phyloP scores from a whole-genome alignment of 2,888 invertebrate genomes.

The Ormia ochracea region DNA sequence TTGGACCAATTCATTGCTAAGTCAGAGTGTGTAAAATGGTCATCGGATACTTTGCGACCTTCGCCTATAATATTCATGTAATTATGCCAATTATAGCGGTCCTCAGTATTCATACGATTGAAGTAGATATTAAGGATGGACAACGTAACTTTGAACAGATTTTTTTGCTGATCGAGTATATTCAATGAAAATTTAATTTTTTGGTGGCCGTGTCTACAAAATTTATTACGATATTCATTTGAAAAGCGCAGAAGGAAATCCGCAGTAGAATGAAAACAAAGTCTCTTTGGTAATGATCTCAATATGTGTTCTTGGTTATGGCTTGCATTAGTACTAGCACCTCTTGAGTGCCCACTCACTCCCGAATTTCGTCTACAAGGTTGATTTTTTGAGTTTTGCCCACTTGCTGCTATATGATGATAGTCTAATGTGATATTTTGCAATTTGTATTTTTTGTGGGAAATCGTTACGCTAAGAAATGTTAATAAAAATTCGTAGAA shows the following conservation, averaged over 20 bases:
- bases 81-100: conserved; percentile 24
- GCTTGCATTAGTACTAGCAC: background rate
- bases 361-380: background rate
- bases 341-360: background rate
- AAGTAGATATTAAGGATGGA: conserved; percentile 19
- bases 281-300: background rate
- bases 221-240: conserved; percentile 6
- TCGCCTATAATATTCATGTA: conserved; percentile 40
- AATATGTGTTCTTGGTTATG: background rate
- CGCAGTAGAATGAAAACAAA: conserved; percentile 13
- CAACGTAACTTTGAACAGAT: conserved; percentile 33
- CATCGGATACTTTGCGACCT: conserved; percentile 19
- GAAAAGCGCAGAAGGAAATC: conserved; percentile 19
- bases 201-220: conserved; percentile 12
- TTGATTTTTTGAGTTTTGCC: background rate
- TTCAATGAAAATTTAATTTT: conserved; percentile 37
- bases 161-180: conserved; percentile 31
- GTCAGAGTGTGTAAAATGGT: conserved; percentile 31
- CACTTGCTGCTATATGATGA: background rate
- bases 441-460: conserved; percentile 23
- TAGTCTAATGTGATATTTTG: conserved; percentile 25
- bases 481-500: conserved; percentile 23
- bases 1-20: conserved; percentile 18
- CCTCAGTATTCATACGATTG: conserved; percentile 13
- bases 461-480: conserved; percentile 8